Evolutionary conservation across 2,797 vertebrate species (phyloP).

Genomic region (Eupleurogrammus muticus): DNA sequence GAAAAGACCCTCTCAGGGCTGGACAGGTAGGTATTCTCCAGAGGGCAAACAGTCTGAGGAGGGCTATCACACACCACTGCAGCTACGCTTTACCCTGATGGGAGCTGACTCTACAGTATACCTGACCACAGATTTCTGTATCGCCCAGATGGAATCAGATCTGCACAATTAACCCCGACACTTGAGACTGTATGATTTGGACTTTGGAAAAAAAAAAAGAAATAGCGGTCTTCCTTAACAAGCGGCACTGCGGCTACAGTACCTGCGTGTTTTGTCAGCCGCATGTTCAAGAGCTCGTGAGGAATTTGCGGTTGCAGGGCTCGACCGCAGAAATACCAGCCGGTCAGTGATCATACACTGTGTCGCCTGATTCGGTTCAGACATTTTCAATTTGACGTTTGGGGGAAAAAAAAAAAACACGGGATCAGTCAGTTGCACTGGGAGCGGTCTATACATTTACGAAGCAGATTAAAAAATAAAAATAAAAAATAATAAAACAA

Average conservation of each 20-base stretch:
- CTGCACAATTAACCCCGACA: conserved; percentile 73
- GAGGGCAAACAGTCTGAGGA: conserved; percentile 38
- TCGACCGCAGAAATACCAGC: conserved; percentile 9
- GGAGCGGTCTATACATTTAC: too few species aligned
- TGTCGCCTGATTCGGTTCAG: conserved; percentile 25
- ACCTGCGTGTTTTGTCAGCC: conserved; percentile 9
- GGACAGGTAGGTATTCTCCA: conserved; percentile 50
- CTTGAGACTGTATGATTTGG: conserved; percentile 54
- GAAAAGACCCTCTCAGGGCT: conserved; percentile 64
- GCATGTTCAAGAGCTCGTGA: neutral
- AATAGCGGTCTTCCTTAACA: conserved; percentile 7
- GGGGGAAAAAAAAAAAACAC: neutral
- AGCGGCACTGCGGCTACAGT: conserved; percentile 13
- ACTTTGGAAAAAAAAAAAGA: conserved; percentile 23
- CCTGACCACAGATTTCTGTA: conserved; percentile 43
- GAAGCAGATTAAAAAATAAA: too few species aligned
- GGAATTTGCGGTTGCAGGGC: conserved; percentile 20
- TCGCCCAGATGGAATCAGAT: conserved; percentile 66
- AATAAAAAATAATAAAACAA: too few species aligned
- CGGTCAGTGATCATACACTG: neutral
- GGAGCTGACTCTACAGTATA: conserved; percentile 39
- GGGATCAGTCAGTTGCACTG: neutral
- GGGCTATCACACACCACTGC: conserved; percentile 30
- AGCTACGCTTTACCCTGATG: conserved; percentile 47
- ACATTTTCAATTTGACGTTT: conserved; percentile 13